Evolutionary conservation across 2,113 vertebrate genomes (phyloP), one percentile per base, ranked within the genome.

Genomic region (Coptodon bakossiorum): DNA sequence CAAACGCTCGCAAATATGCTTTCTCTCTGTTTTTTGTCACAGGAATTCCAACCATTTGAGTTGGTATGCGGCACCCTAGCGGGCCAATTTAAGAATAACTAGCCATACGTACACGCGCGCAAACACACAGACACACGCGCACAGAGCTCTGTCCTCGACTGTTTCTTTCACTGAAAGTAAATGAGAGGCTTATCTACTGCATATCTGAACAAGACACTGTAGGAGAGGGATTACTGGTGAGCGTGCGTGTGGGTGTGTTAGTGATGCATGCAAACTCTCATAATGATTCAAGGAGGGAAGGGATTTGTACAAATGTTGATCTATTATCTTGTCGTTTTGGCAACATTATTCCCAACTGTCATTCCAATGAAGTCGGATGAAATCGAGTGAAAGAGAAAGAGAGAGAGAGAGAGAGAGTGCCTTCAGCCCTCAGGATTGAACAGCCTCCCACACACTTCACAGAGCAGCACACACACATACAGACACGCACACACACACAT

Each of bases 11-110:
- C 36, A 27, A 50, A 84, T 40, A 48, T 56, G 6, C 53, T 38
- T 40, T 36, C 57, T 34, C 50, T 80, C 29, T 22, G 31, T 59
- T 84, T 91, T 83, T 84, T 90, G 88, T 88, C 76, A 7, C 66
- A 93, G 92, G 92, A 93, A 95, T 93, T 90, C 87, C 57, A 92
- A 84, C 80, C 79, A 93, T 91, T 80, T 80, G 34, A 6, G 78
- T 87, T 82, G 91, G 91, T 82, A 90, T 92, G 94, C 40, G 29
- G 90, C 90, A 84, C 85, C 82, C 90, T 36, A 71, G 43, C 14
- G 17, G 16, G 86, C 80, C 88, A 89, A 91, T 90, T 91, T 91
- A 86, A 84, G 86, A 93, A 90, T 84, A 91, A 87, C 89, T 59
- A 59, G 53, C 84, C 76, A 36, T 73, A 45, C 56, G 11, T 48